phyloP scores from a whole-genome alignment of 92 coral and sea anemone genomes.

The Porites lobata region DNA sequence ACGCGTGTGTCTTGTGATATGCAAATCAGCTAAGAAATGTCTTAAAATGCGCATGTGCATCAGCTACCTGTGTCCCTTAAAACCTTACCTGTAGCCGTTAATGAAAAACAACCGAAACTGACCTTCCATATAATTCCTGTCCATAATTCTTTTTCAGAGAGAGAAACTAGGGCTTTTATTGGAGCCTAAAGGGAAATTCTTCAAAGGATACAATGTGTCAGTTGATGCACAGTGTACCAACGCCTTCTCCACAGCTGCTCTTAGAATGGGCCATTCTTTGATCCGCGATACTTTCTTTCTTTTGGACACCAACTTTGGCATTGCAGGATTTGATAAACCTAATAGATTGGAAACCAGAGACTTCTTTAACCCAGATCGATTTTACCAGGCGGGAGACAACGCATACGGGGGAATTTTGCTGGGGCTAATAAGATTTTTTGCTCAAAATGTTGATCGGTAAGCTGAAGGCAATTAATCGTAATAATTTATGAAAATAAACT shows the following conservation, averaged over 20 bases:
- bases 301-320: background rate
- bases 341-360: background rate
- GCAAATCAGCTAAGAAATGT: too few species aligned
- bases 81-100: too few species aligned
- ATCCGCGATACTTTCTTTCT: constrained; percentile 56
- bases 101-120: too few species aligned
- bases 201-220: constrained; percentile 56
- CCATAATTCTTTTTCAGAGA: constrained; percentile 1
- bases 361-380: constrained; percentile 19
- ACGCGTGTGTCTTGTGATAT: too few species aligned
- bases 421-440: background rate
- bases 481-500: too few species aligned
- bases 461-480: background rate
- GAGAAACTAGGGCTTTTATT: background rate
- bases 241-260: constrained; percentile 86
- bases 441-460: constrained; percentile 21
- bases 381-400: background rate
- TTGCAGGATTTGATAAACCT: background rate
- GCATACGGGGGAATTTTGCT: constrained; percentile 1
- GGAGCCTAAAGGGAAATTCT: background rate
- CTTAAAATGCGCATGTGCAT: too few species aligned
- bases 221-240: constrained; percentile 73
- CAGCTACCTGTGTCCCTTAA: too few species aligned
- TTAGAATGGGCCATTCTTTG: constrained; percentile 87
- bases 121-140: too few species aligned